These are phyloP conservation scores for Samia ricini DNA, from an alignment of 1,140 invertebrate species.

Conservation along the genomic window DNA sequence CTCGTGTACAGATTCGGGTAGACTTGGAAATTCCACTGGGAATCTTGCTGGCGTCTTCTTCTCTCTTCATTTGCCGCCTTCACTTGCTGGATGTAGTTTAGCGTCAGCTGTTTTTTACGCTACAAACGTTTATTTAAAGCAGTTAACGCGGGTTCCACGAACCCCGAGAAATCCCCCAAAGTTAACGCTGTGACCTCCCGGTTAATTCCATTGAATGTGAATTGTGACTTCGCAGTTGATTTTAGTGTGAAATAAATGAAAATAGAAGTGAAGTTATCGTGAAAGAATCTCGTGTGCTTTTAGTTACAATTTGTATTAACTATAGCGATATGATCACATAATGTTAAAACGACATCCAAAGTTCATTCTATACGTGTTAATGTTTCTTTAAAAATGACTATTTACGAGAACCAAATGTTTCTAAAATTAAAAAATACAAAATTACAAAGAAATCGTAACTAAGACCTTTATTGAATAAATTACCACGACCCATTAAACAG, in stretches of 20 bases:
- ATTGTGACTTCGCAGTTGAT: neutral
- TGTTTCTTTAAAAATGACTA: too few species aligned
- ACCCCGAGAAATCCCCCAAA: neutral
- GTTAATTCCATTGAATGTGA: neutral
- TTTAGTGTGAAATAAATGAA: neutral
- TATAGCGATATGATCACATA: neutral
- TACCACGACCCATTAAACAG: too few species aligned
- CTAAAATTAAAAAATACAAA: too few species aligned
- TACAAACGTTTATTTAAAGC: constrained; percentile 17
- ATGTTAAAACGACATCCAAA: neutral
- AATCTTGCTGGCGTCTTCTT: constrained; percentile 47
- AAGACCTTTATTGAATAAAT: too few species aligned
- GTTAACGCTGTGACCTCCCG: neutral
- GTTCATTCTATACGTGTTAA: too few species aligned
- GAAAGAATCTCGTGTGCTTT: neutral
- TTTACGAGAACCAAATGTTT: too few species aligned
- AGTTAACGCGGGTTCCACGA: neutral
- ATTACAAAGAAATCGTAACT: too few species aligned
- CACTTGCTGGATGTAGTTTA: constrained; percentile 68
- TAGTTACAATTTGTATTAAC: neutral
- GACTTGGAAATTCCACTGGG: constrained; percentile 90
- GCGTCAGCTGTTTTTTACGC: constrained; percentile 66
- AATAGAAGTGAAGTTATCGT: neutral
- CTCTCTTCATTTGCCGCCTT: constrained; percentile 56
- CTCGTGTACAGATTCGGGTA: constrained; percentile 88